A percentile compares a stretch with the other conserved stretches of the same genome.
phyloP scores from a whole-genome alignment of 2,113 vertebrate species.

The Physeter macrocephalus region DNA sequence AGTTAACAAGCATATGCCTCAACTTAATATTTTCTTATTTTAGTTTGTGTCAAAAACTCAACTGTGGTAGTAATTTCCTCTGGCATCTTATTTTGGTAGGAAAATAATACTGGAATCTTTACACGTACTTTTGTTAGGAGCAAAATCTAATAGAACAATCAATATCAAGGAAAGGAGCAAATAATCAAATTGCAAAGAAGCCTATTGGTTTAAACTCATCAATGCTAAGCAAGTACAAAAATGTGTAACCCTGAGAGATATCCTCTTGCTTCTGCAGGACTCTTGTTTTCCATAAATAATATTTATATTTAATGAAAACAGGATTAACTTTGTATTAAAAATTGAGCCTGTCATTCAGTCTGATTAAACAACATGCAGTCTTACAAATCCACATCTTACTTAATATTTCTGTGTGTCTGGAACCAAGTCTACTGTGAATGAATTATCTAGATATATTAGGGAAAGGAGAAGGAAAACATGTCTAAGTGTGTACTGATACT shows the following conservation, averaged over 20 bases:
- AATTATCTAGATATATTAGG: not conserved
- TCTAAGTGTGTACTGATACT: not conserved
- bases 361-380: constrained; percentile 20
- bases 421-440: not conserved
- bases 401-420: constrained; percentile 37
- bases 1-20: not conserved
- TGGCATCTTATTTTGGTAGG: constrained; percentile 43
- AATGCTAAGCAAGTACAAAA: constrained; percentile 60
- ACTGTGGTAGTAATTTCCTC: constrained; percentile 4
- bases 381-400: constrained; percentile 31
- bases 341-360: constrained; percentile 48
- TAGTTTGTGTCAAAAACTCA: not conserved
- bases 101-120: constrained; percentile 39
- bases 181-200: constrained; percentile 55
- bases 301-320: constrained; percentile 69
- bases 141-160: constrained; percentile 61
- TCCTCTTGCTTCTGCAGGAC: constrained; percentile 28
- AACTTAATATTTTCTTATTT: constrained; percentile 10
- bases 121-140: constrained; percentile 28
- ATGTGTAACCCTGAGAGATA: constrained; percentile 21
- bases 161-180: constrained; percentile 57
- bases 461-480: not conserved
- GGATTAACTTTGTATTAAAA: constrained; percentile 64
- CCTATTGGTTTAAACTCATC: constrained; percentile 50
- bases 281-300: constrained; percentile 55